Conservation (phyloP, 2,113 vertebrate species). For the Bubalus kerabau region DNA sequence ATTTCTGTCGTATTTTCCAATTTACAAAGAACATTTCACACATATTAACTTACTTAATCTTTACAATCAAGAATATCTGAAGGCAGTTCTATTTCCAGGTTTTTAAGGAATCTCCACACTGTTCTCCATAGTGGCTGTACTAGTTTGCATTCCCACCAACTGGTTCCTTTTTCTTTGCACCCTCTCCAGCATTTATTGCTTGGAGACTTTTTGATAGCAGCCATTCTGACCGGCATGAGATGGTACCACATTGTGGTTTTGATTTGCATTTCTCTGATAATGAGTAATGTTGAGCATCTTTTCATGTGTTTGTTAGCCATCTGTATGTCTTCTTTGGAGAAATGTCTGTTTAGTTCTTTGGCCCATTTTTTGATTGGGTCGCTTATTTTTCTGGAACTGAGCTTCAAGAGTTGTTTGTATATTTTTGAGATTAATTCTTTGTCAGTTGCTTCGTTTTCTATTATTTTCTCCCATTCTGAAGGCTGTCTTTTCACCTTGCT, state of each 20-base stretch:
- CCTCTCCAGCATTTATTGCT: neutral
- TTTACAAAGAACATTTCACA: neutral
- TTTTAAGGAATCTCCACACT: neutral
- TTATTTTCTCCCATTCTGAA: neutral
- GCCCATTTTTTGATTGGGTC: neutral
- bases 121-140: neutral
- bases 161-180: neutral
- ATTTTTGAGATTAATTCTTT: neutral
- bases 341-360: neutral
- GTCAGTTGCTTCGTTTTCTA: neutral
- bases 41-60: neutral
- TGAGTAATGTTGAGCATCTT: neutral
- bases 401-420: neutral
- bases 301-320: neutral
- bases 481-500: neutral
- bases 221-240: neutral
- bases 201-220: neutral
- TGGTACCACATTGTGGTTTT: neutral
- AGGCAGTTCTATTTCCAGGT: neutral
- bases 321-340: neutral
- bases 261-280: neutral
- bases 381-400: neutral
- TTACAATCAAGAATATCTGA: neutral
- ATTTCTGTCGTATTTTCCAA: neutral
- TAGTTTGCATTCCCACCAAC: neutral